These are phyloP conservation scores for Cephus nigrinus DNA, from an alignment of 2,888 invertebrate species.

Conservation along the genomic window DNA sequence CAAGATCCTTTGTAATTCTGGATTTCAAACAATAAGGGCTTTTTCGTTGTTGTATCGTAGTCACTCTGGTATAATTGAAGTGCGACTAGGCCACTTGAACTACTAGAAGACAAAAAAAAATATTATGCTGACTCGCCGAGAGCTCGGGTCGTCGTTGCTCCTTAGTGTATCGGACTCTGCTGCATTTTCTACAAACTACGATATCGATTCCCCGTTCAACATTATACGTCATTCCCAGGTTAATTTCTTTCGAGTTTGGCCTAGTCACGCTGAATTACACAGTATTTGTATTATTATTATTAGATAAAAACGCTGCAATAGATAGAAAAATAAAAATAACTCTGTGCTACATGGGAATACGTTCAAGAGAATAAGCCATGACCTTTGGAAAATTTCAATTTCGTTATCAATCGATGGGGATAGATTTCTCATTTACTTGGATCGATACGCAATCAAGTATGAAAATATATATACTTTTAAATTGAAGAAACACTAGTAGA, in stretches of 20 bases:
- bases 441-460: not conserved
- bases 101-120: not conserved
- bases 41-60: not conserved
- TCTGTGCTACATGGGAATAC: not conserved
- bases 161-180: not conserved
- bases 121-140: not conserved
- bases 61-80: not conserved
- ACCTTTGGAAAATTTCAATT: not conserved
- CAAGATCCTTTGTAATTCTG: not conserved
- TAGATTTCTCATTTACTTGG: too few species aligned
- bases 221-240: not conserved
- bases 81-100: not conserved
- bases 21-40: not conserved
- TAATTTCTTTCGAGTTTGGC: slow-evolving; percentile 1
- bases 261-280: not conserved
- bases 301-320: not conserved
- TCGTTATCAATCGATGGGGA: not conserved
- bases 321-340: not conserved
- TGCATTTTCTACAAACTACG: not conserved
- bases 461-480: not conserved
- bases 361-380: not conserved
- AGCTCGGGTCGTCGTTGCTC: not conserved
- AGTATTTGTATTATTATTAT: not conserved
- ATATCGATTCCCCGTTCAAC: not conserved
- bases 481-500: not conserved